Evolutionary conservation across 2,888 invertebrate genomes (phyloP), one percentile per base, ranked within the genome.

Genomic region (Apotomis capreana): DNA sequence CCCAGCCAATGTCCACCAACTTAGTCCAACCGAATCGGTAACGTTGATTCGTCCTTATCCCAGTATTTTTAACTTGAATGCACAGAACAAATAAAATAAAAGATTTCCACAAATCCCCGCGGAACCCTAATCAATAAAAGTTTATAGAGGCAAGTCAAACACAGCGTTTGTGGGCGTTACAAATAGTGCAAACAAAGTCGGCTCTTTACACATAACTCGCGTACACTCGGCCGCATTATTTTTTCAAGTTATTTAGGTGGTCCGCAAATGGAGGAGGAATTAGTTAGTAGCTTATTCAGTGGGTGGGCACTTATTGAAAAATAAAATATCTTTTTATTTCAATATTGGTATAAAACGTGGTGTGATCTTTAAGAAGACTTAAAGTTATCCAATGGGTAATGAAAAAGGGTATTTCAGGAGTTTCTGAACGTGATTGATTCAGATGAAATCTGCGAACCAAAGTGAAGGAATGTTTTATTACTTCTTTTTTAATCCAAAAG

Each of bases 51-150:
- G 26, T 1, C 1, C 26, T 26, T 26, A 26, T 26, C 26, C 26
- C 2, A 2, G 26, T 26, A 26, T 26, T 26, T 26, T 26, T 26
- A 26, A 26, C 26, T 26, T 26, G 26, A 26, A 26, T 2, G 1
- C 26, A 26, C 26, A 26, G 26, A 26, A 40, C 26, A 62, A 62
- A 62, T 26, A 9, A 8, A 12, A 44, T 10, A 10, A 60, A 60
- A 54, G 13, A 61, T 55, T 44, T 60, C 49, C 13, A 51, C 5
- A 5, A 52, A 44, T 51, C 51, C 52, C 26, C 5, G 6, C 58
- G 70, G 64, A 60, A 65, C 54, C 70, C 64, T 54, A 65, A 70
- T 65, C 65, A 65, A 70, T 70, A 60, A 70, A 70, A 70, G 60
- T 64, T 64, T 70, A 69, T 70, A 70, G 64, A 15, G 15, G 65